Percentiles rank a stretch among this genome's conserved stretches.
Evolutionary conservation across 2,888 invertebrate genomes (phyloP).

Genomic region (Oscheius sp.): DNA sequence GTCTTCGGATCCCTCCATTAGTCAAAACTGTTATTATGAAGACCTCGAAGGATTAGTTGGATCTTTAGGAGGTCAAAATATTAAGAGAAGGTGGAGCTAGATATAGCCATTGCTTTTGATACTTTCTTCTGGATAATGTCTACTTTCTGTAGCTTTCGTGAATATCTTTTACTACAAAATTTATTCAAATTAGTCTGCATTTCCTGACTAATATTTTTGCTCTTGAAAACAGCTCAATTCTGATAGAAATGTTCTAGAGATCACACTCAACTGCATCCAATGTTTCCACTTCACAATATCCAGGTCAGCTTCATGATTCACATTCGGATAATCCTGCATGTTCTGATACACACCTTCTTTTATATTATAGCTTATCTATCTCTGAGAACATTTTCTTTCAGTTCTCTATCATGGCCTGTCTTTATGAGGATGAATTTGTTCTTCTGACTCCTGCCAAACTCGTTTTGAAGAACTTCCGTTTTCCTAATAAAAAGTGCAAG

Average conservation of each 20-base stretch:
- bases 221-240: background rate
- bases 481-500: conserved; percentile 48
- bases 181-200: no score
- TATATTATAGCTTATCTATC: no score
- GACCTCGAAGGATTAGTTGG: no score
- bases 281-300: conserved; percentile 17
- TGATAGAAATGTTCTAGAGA: background rate
- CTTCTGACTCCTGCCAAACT: conserved; percentile 44
- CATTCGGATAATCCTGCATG: background rate
- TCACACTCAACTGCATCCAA: background rate
- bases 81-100: no score
- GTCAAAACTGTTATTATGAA: no score
- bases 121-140: no score
- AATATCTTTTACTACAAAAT: no score
- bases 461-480: conserved; percentile 51
- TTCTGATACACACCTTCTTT: background rate
- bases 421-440: conserved; percentile 57
- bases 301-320: background rate
- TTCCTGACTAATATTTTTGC: background rate
- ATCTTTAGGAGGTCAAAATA: no score
- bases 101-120: no score
- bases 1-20: no score
- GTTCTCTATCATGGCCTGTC: conserved; percentile 36
- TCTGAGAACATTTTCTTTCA: conserved; percentile 3
- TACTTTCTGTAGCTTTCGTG: no score